A percentile compares a stretch with the other conserved stretches of the same genome.
phyloP scores from a whole-genome alignment of 1,140 invertebrate species.

The Brachionus paranguensis region DNA sequence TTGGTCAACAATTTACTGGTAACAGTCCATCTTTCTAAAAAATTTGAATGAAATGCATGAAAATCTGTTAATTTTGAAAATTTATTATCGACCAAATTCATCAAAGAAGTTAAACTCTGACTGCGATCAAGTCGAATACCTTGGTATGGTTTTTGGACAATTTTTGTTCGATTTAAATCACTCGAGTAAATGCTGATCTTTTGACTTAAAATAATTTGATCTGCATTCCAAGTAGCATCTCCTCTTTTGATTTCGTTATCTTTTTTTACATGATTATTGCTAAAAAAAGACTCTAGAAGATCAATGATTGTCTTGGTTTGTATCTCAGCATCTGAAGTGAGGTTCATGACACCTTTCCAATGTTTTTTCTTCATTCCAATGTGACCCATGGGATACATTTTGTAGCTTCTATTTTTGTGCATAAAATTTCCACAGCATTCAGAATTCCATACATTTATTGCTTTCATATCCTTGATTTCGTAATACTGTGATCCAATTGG shows the following conservation, averaged over 20 bases:
- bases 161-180: background rate
- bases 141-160: background rate
- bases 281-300: background rate
- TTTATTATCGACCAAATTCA: background rate
- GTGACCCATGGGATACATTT: conserved; percentile 34
- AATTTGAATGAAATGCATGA: background rate
- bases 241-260: background rate
- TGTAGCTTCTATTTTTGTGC: conserved; percentile 28
- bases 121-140: background rate
- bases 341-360: conserved; percentile 8
- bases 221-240: background rate
- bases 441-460: conserved; percentile 28
- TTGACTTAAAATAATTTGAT: conserved; percentile 28
- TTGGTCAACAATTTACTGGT: background rate
- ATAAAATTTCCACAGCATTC: conserved; percentile 41
- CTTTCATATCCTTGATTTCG: background rate
- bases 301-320: background rate
- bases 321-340: background rate
- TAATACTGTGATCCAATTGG: background rate
- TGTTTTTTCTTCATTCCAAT: conserved; percentile 39
- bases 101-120: background rate
- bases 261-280: background rate
- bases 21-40: background rate
- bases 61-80: background rate
- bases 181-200: background rate